Evolutionary conservation across 2,113 vertebrate genomes (phyloP).

Genomic region (Cyphomyrus discorhynchus): DNA sequence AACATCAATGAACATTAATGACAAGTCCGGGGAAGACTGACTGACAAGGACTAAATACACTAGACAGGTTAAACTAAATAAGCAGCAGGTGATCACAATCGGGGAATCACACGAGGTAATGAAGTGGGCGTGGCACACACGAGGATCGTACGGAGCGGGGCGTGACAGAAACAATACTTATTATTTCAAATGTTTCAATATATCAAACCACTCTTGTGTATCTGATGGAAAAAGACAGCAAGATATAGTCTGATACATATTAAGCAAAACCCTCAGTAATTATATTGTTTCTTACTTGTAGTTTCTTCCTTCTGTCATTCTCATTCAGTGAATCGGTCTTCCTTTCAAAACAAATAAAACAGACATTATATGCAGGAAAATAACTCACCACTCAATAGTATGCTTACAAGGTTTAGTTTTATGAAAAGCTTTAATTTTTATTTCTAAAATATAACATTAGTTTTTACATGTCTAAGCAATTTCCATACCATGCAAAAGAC

Average conservation of each 20-base stretch:
- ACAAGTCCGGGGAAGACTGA: no score
- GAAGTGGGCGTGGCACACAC: no score
- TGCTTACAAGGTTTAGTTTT: neutral
- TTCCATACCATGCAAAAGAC: neutral
- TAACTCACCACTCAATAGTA: neutral
- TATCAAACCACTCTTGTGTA: neutral
- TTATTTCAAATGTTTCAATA: neutral
- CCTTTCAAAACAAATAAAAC: neutral
- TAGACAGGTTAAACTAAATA: no score
- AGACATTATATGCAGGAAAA: neutral
- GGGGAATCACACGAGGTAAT: no score
- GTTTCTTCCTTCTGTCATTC: neutral
- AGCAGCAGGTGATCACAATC: no score
- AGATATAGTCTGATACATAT: neutral
- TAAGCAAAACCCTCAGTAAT: neutral
- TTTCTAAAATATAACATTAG: neutral
- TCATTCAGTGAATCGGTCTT: neutral
- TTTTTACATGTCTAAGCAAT: neutral
- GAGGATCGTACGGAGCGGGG: no score
- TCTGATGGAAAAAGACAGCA: neutral
- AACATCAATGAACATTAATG: no score
- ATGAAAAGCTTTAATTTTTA: neutral
- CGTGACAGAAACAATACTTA: neutral
- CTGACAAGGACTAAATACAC: no score
- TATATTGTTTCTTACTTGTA: neutral